A percentile compares a stretch with the other conserved stretches of the same genome.
phyloP scores from a whole-genome alignment of 2,113 vertebrate genomes.

The Hypocryptadius cinnamomeus region DNA sequence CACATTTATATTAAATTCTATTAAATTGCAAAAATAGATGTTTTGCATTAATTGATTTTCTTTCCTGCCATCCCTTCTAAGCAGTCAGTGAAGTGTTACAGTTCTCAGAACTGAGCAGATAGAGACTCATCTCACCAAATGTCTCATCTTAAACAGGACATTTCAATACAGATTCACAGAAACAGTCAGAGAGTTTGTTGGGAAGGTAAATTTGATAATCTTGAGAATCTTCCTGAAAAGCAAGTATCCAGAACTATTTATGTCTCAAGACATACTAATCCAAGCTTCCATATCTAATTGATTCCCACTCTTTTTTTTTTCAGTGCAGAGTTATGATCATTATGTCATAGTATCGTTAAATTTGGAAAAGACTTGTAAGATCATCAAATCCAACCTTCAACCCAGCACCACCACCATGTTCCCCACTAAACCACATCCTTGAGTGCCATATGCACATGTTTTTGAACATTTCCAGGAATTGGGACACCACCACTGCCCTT shows the following conservation, averaged over 20 bases:
- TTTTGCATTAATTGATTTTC: neutral
- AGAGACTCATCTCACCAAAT: neutral
- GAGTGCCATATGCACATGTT: fast-evolving
- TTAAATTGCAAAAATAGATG: neutral
- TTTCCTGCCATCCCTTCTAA: neutral
- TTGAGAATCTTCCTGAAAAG: neutral
- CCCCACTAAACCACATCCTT: fast-evolving
- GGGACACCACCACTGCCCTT: neutral
- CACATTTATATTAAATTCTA: neutral
- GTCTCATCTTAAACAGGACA: neutral
- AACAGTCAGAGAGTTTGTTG: neutral
- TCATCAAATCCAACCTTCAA: neutral
- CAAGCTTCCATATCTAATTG: neutral
- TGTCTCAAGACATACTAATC: too few relatives aligned
- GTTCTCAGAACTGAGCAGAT: neutral
- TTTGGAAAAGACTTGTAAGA: neutral
- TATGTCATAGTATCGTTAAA: fast-evolving
- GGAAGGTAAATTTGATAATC: neutral
- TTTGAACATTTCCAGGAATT: neutral
- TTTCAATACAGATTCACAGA: neutral
- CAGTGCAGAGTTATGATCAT: fast-evolving
- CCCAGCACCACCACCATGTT: neutral
- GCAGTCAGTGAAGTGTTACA: neutral
- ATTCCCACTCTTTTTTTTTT: neutral
- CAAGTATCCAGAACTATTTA: neutral